phyloP scores from a whole-genome alignment of 1,140 invertebrate genomes.

The Mycetomoellerius zeteki region DNA sequence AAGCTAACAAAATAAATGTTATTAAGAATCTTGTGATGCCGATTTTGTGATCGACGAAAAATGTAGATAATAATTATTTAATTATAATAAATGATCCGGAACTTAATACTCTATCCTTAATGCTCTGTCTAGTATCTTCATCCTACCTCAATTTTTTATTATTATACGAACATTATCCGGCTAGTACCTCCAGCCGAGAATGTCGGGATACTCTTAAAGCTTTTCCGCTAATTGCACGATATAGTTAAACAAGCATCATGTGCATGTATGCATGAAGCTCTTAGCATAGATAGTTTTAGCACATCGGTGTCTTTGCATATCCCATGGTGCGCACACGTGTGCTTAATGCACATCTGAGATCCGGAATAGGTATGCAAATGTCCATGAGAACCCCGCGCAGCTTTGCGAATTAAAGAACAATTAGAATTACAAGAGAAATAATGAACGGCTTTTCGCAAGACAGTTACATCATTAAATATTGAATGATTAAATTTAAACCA shows the following conservation, averaged over 20 bases:
- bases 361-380: conserved; percentile 16
- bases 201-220: no score
- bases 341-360: neutral
- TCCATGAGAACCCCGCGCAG: neutral
- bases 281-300: conserved; percentile 54
- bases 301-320: neutral
- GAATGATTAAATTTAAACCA: no score
- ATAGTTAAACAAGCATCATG: neutral
- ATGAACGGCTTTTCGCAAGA: neutral
- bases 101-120: no score
- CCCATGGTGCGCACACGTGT: neutral
- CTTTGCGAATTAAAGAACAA: neutral
- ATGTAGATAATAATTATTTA: no score
- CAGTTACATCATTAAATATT: neutral
- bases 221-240: neutral
- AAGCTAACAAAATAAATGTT: no score
- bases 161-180: neutral
- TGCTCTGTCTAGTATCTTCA: no score
- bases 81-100: no score
- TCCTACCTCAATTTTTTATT: neutral
- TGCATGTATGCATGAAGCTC: conserved; percentile 44
- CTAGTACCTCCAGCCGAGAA: neutral
- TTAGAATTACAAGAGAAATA: neutral
- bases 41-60: no score
- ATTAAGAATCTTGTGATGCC: no score